Base-by-base conservation (phyloP, 2,888 invertebrate genomes). In the Mythimna lalbum region DNA sequence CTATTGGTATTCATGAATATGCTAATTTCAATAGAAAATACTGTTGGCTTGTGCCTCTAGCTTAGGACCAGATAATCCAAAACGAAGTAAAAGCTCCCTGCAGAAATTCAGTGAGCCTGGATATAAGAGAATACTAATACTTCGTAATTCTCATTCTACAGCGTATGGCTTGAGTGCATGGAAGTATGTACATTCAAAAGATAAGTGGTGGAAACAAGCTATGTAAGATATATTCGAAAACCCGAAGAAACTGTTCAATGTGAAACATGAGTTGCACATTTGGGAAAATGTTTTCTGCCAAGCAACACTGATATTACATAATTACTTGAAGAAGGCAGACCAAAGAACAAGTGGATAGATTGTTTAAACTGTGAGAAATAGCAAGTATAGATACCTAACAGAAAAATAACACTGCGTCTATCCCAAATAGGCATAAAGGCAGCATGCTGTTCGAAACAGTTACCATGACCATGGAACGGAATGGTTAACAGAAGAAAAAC, bases 1-100 rank as follows among this genome's bases (percentile, higher is more conserved):
- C 71, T 71, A 80, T 79, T 74, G 80, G 63, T 74, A 80, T 74
- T 81, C 80, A 82, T 82, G 72, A 81, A 65, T 76, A 82, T 80
- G 82, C 59, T 77, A 81, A 77, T 80, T 77, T 72, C 69, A 63
- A 77, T 70, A 69, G 57, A 76, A 59, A 76, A 79, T 80, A 80
- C 80, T 69, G 73, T 74, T 67, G 55, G 39, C 43, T 61, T 72
- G 57, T 53, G 64, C 63, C 66, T 69, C 64, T 69, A 64, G 68
- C 69, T 75, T 67, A 64, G 55, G 56, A 73, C 73, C 23, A 81
- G 76, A 79, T 73, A 73, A 76, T 71, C 66, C 66, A 61, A 81
- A 63, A 66, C 56, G 55, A 78, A 61, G 33, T 66, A 65, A 66
- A 73, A 57, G 65, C 62, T 74, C 50, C 53, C 47, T 62, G 52